Evolutionary conservation across 2,888 invertebrate genomes (phyloP).

Genomic region (Leistus spinibarbis): DNA sequence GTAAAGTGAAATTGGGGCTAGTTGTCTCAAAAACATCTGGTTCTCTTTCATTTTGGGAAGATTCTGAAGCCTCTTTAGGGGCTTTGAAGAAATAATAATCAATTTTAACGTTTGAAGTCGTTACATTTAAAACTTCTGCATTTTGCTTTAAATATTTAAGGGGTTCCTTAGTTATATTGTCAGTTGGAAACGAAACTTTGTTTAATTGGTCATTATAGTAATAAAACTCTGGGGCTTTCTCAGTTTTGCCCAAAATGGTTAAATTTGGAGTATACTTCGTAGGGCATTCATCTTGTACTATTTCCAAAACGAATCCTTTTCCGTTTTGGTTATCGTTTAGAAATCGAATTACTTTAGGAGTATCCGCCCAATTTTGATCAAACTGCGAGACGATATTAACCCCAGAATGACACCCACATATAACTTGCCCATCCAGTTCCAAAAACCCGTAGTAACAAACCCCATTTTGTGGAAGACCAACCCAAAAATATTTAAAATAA

Average conservation of each 20-base stretch:
- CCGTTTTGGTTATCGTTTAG: slow-evolving; percentile 49
- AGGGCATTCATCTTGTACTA: slow-evolving; percentile 63
- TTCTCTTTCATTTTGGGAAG: slow-evolving; percentile 1
- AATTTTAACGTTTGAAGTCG: slow-evolving; percentile 43
- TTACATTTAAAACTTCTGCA: slow-evolving; percentile 46
- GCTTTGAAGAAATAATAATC: slow-evolving; percentile 50
- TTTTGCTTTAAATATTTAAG: slow-evolving; percentile 41
- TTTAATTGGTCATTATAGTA: slow-evolving; percentile 47
- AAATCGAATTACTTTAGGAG: slow-evolving; percentile 58
- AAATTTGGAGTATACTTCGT: slow-evolving; percentile 47
- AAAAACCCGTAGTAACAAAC: slow-evolving; percentile 60
- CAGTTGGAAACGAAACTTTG: slow-evolving; percentile 44
- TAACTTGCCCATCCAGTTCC: slow-evolving; percentile 62
- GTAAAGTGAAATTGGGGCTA: not conserved
- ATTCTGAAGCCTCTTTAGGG: slow-evolving; percentile 41
- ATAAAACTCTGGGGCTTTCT: slow-evolving; percentile 33
- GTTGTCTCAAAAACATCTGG: slow-evolving; percentile 49
- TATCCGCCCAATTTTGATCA: slow-evolving; percentile 51
- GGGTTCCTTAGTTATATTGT: not conserved
- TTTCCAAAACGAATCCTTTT: slow-evolving; percentile 62
- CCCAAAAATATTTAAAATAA: slow-evolving; percentile 62
- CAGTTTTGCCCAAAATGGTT: slow-evolving; percentile 19
- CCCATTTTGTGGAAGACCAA: slow-evolving; percentile 54
- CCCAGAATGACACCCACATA: slow-evolving; percentile 64
- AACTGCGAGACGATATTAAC: slow-evolving; percentile 53